Evolutionary conservation across 1,140 invertebrate genomes (phyloP).

Genomic region (Muscidifurax raptorellus): DNA sequence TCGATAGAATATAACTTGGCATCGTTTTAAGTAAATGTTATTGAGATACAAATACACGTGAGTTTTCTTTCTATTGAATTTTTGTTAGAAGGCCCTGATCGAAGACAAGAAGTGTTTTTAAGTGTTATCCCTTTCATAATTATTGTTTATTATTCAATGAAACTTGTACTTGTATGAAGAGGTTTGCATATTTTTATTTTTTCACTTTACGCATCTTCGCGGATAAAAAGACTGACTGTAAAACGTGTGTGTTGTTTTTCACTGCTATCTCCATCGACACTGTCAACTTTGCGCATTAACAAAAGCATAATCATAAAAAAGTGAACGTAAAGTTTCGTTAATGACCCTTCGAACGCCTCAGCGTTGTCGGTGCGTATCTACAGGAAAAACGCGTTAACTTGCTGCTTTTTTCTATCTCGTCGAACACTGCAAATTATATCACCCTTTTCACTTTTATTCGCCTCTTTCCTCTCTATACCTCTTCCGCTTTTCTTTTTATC

Average conservation of each 20-base stretch:
- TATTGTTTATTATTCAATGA: slow-evolving; percentile 40
- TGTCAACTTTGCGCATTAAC: slow-evolving; percentile 1
- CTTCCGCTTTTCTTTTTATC: slow-evolving; percentile 16
- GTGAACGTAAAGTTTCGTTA: slow-evolving; percentile 33
- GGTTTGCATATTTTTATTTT: slow-evolving; percentile 27
- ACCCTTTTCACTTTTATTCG: neutral
- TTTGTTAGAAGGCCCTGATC: slow-evolving; percentile 23
- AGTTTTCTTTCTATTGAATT: neutral
- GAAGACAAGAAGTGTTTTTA: slow-evolving; percentile 34
- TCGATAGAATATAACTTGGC: slow-evolving; percentile 41
- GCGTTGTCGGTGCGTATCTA: slow-evolving; percentile 4
- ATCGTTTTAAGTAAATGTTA: slow-evolving; percentile 30
- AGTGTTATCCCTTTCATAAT: slow-evolving; percentile 48
- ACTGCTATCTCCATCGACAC: neutral
- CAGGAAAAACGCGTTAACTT: neutral
- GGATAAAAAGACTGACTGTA: neutral
- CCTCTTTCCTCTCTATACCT: slow-evolving; percentile 4
- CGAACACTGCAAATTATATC: neutral
- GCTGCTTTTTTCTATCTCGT: slow-evolving; percentile 6
- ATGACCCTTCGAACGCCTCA: slow-evolving; percentile 27
- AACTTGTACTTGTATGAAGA: slow-evolving; percentile 41
- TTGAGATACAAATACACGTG: slow-evolving; percentile 46
- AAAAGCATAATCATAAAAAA: slow-evolving; percentile 38
- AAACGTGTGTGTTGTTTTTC: slow-evolving; percentile 10
- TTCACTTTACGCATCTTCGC: slow-evolving; percentile 19